phyloP scores from a whole-genome alignment of 2,797 vertebrate species.

The Apogon hyalosoma region DNA sequence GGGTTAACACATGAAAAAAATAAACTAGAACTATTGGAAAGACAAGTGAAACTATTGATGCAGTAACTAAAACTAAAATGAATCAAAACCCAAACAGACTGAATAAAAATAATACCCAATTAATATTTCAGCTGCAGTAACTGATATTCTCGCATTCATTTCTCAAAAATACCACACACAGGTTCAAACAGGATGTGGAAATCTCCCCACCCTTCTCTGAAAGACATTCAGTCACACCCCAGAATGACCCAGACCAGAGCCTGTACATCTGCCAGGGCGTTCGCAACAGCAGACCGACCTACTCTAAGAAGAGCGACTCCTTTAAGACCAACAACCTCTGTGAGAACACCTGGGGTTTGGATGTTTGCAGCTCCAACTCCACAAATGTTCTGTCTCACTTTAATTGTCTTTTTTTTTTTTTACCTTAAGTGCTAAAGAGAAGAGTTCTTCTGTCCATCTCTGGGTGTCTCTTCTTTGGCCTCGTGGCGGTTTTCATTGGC shows the following conservation, averaged over 20 bases:
- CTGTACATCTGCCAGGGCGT: constrained; percentile 75
- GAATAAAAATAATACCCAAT: no score
- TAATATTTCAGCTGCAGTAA: background rate
- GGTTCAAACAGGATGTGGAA: constrained; percentile 33
- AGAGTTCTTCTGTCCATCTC: constrained; percentile 82
- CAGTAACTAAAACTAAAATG: no score
- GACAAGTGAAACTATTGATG: no score
- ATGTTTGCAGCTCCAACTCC: background rate
- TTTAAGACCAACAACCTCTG: constrained; percentile 79
- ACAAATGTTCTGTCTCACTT: constrained; percentile 1
- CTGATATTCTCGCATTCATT: constrained; percentile 2
- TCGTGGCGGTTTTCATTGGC: constrained; percentile 65
- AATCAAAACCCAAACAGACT: no score
- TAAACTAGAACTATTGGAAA: no score
- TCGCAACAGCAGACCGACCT: constrained; percentile 52
- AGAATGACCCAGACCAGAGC: constrained; percentile 66
- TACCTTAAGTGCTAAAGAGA: constrained; percentile 81
- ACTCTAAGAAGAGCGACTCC: constrained; percentile 56
- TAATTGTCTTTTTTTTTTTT: constrained; percentile 14
- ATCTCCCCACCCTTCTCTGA: fast-evolving
- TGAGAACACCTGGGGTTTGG: constrained; percentile 55
- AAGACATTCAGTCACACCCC: constrained; percentile 56
- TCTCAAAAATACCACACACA: constrained; percentile 36
- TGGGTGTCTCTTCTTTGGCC: constrained; percentile 75
- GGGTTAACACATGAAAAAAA: no score